Evolutionary conservation across 2,113 vertebrate genomes (phyloP), one percentile per base, ranked within the genome.

Genomic region (Speoplatyrhinus poulsoni): DNA sequence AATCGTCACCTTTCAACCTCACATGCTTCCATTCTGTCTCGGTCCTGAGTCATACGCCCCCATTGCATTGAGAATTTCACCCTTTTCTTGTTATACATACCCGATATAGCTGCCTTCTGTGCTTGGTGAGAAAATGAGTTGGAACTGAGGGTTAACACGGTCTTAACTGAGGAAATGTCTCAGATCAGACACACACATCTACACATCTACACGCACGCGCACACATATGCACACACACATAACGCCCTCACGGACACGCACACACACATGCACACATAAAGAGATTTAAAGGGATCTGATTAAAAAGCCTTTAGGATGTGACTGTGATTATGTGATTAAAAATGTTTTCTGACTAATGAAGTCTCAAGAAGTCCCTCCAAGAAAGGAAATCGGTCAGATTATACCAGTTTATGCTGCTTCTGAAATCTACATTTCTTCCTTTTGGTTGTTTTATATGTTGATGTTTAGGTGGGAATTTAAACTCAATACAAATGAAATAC

Each of bases 1-100:
- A 65, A 72, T 84, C 17, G 65, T 71, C 80, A 82, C 79, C 74
- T 82, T 78, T 82, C 65, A 33, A 72, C 57, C 73, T 82, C 78
- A 59, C 72, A 12, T 73, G 50, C 58, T 62, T 65, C 73, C 66
- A 41, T 70, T 66, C 67, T 62, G 11, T 71, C 66, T 62, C 61
- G 46, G 69, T 10, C 60, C 72, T 84, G 84, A 88, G 69, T 87
- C 86, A 87, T 65, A 59, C 55, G 54, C 61, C 57, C 46, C 52
- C 61, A 16, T 46, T 8, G n/a, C 55, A 65, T 26, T 13, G 57
- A 41, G 12, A 48, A 19, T 26, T 32, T 49, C 47, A 69, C 46
- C 41, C 54, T 36, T 62, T 52, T 62, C 57, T 53, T 59, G 65
- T 61, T 70, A 47, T 60, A 77, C 62, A 56, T 3, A 1, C 56